These are phyloP conservation scores for Lacerta bilineata DNA, from an alignment of 2,797 vertebrate species.

Conservation along the genomic window DNA sequence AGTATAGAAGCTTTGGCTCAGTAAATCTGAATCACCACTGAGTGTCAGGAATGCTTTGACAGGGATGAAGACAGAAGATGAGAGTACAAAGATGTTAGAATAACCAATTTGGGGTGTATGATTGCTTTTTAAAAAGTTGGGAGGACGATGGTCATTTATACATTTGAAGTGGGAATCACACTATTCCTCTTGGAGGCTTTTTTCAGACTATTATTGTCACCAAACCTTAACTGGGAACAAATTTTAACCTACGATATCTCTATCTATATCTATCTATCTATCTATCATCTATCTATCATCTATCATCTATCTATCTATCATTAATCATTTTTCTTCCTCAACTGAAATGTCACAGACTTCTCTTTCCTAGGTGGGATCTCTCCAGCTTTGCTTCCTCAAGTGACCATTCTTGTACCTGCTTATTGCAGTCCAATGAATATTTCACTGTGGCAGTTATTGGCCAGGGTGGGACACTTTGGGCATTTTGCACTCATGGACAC, in stretches of 20 bases:
- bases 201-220: not conserved
- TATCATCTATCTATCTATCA: too few species aligned
- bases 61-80: not conserved
- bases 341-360: not conserved
- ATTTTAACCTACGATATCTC: not conserved
- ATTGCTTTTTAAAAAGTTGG: not conserved
- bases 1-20: not conserved
- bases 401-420: too few species aligned
- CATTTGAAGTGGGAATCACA: not conserved
- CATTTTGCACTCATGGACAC: not conserved
- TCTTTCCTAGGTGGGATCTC: too few species aligned
- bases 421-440: too few species aligned
- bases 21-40: not conserved
- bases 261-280: not conserved
- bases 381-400: not conserved
- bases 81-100: not conserved
- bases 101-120: not conserved
- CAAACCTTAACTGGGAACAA: not conserved
- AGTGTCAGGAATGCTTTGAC: not conserved
- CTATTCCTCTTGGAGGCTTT: not conserved
- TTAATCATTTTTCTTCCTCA: not conserved
- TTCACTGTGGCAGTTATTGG: too few species aligned
- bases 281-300: too few species aligned
- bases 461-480: too few species aligned
- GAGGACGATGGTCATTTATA: not conserved